phyloP scores from a whole-genome alignment of 2,113 vertebrate species.

The Sinocyclocheilus anshuiensis region DNA sequence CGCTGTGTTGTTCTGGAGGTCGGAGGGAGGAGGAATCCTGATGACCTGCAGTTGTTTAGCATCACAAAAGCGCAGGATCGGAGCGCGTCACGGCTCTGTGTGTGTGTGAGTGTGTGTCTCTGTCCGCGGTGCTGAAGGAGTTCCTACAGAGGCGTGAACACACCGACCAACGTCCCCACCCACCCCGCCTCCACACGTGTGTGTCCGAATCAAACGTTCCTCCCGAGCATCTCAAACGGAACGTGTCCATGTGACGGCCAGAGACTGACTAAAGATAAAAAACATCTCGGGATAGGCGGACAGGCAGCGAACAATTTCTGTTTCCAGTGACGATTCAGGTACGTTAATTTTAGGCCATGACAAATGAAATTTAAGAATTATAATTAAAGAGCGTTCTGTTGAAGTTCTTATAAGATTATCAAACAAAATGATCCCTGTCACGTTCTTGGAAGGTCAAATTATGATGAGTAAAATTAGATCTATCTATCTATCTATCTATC shows the following conservation, averaged over 20 bases:
- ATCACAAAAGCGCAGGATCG: slow-evolving; percentile 43
- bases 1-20: slow-evolving; percentile 41
- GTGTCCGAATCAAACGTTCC: slow-evolving; percentile 24
- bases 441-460: too few species aligned
- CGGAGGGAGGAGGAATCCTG: slow-evolving; percentile 44
- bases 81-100: background rate
- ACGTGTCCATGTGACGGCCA: too few species aligned
- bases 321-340: too few species aligned
- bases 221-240: too few species aligned
- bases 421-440: too few species aligned
- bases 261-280: background rate
- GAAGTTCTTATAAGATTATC: too few species aligned
- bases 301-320: too few species aligned
- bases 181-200: slow-evolving; percentile 30
- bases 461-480: too few species aligned
- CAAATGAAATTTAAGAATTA: too few species aligned
- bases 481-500: too few species aligned
- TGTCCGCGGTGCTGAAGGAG: slow-evolving; percentile 58
- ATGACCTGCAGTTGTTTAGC: slow-evolving; percentile 16
- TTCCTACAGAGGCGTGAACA: slow-evolving; percentile 48
- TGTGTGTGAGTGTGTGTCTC: slow-evolving; percentile 31
- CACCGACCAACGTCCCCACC: background rate
- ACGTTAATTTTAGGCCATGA: too few species aligned
- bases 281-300: background rate
- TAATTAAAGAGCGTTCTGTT: too few species aligned